Evolutionary conservation across 1,140 invertebrate species (phyloP), one percentile per base, ranked within the genome.

Genomic region (Lepidostoma basale): DNA sequence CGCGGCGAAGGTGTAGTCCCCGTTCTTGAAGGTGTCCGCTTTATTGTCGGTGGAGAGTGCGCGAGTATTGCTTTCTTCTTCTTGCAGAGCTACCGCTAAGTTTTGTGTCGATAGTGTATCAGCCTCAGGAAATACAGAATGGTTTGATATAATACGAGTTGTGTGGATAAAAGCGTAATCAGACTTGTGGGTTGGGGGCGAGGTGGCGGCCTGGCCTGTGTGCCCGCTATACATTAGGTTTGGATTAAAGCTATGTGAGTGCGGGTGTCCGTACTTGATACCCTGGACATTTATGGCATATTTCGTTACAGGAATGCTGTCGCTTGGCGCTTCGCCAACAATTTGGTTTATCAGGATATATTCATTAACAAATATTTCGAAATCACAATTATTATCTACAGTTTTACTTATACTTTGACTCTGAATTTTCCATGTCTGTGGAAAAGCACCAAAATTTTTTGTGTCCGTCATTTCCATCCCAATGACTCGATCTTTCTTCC

Each of bases 281-380:
- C 84, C 83, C 83, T 85, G 81, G 83, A 84, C 83, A 83, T 79
- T 84, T 84, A 83, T 83, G 82, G 80, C 81, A 80, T 82, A 80
- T 80, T 79, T 82, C 76, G 75, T 79, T 81, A 81, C 82, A 85
- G 86, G 86, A 87, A 87, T 87, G 86, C 86, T 85, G 84, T 84
- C 79, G 76, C 80, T 81, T 77, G 82, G 82, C 82, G 76, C 80
- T 73, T 77, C 81, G 85, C 85, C 85, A 82, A 83, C 81, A 80
- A 83, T 84, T 83, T 83, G 81, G 81, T 83, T 83, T 80, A 81
- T 79, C 81, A 80, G 81, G 79, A 82, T 81, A 80, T 80, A 80
- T 81, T 82, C n/a, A n/a, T n/a, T 80, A 80, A 83, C 78, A 81
- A 81, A 77, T 74, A 80, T 77, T 80, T 80, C 78, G 80, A 80